Percentiles rank a stretch among this genome's conserved stretches.
These are phyloP conservation scores for Pegoplata infirma DNA, from an alignment of 2,888 invertebrate genomes.

Conservation along the genomic window DNA sequence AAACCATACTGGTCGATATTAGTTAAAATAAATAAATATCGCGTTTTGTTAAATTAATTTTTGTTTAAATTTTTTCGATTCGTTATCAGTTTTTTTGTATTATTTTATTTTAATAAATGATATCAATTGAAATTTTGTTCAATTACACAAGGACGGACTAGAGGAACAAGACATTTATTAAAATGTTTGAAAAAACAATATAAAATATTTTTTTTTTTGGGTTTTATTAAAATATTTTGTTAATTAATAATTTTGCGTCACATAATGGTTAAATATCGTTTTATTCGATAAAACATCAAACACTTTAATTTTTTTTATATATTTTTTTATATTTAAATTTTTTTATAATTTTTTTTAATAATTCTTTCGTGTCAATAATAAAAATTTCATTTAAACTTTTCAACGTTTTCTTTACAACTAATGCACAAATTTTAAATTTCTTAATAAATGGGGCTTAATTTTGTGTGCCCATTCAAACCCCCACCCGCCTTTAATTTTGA, in stretches of 20 bases:
- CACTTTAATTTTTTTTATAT: neutral
- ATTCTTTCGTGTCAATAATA: conserved; percentile 6
- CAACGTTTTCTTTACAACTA: conserved; percentile 59
- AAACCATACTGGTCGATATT: conserved; percentile 49
- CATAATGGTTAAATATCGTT: neutral
- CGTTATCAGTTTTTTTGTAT: neutral
- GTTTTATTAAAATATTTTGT: conserved; percentile 11
- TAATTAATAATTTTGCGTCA: conserved; percentile 4
- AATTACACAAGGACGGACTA: neutral
- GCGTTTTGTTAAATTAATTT: neutral
- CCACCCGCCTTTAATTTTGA: neutral
- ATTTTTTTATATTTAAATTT: conserved; percentile 5
- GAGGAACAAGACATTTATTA: neutral
- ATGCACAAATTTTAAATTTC: conserved; percentile 37
- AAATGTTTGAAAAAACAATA: neutral
- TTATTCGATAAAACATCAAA: neutral
- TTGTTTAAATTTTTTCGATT: neutral
- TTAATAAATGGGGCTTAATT: conserved; percentile 52
- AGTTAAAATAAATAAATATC: neutral
- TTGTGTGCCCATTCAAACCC: conserved; percentile 1
- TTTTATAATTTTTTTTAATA: conserved; percentile 7
- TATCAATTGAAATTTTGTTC: conserved; percentile 18
- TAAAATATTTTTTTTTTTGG: neutral
- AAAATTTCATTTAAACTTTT: conserved; percentile 53
- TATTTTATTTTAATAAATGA: conserved; percentile 7